phyloP scores from a whole-genome alignment of 1,140 invertebrate species.

The Cydia strobilella region DNA sequence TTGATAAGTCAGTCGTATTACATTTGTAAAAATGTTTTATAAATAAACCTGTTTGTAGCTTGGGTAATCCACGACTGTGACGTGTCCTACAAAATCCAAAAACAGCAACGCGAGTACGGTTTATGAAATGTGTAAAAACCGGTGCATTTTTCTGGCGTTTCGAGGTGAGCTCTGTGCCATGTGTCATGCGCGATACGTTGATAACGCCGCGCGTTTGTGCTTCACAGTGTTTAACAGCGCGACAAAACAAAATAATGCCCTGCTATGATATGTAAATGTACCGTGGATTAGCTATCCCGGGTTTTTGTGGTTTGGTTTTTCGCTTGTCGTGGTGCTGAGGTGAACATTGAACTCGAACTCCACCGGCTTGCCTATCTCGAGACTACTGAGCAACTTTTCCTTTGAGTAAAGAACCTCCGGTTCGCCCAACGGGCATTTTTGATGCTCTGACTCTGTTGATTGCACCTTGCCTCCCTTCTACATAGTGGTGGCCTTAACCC shows the following conservation, averaged over 20 bases:
- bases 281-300: background rate
- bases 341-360: too few species aligned
- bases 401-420: too few species aligned
- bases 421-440: too few species aligned
- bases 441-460: too few species aligned
- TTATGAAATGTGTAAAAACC: background rate
- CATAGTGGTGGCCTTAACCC: too few species aligned
- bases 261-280: background rate
- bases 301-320: background rate
- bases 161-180: constrained; percentile 1
- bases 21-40: too few species aligned
- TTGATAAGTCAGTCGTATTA: too few species aligned
- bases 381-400: background rate
- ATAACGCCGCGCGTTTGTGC: constrained; percentile 13
- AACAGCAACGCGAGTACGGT: background rate
- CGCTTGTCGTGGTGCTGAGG: background rate
- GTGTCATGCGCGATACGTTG: constrained; percentile 17
- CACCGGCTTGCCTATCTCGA: background rate
- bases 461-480: too few species aligned
- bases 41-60: background rate
- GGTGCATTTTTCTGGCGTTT: constrained; percentile 26
- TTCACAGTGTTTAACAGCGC: constrained; percentile 19
- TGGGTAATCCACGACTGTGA: background rate
- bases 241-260: background rate
- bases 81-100: background rate